Evolutionary conservation across 2,797 vertebrate species (phyloP).

Genomic region (Syngnathus rostellatus): DNA sequence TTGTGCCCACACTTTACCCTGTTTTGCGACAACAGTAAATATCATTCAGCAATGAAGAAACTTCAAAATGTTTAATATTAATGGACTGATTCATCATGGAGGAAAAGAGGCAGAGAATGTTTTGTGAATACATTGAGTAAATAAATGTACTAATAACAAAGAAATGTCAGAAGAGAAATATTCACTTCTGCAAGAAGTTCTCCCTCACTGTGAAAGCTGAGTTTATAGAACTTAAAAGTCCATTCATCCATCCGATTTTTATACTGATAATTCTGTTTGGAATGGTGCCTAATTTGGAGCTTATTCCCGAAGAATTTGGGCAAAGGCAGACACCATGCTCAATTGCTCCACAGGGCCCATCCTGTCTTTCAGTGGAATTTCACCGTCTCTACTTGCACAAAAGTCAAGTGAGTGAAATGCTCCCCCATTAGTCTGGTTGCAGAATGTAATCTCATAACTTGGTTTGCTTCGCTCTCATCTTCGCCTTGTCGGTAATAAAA

Average conservation of each 20-base stretch:
- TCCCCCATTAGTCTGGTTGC: background rate
- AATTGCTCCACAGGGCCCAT: too few species aligned
- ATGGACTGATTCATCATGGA: background rate
- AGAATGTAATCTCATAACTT: background rate
- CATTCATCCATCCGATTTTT: background rate
- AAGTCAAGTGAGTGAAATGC: background rate
- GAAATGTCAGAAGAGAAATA: background rate
- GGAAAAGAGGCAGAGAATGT: background rate
- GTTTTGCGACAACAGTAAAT: too few species aligned
- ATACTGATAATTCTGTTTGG: background rate
- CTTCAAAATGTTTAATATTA: background rate
- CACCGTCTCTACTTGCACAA: background rate
- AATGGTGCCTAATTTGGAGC: background rate
- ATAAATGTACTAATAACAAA: background rate
- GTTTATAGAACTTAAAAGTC: background rate
- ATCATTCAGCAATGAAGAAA: background rate
- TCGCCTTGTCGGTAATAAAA: slow-evolving; percentile 33
- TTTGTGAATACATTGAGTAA: background rate
- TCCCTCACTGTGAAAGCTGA: background rate
- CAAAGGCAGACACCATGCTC: background rate
- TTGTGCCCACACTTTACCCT: too few species aligned
- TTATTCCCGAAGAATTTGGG: background rate
- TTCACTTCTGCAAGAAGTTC: background rate
- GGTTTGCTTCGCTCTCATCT: slow-evolving; percentile 25
- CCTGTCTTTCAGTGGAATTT: background rate